Conservation (phyloP, 2,113 vertebrate genomes). For the Ivindomyrus marchei region DNA sequence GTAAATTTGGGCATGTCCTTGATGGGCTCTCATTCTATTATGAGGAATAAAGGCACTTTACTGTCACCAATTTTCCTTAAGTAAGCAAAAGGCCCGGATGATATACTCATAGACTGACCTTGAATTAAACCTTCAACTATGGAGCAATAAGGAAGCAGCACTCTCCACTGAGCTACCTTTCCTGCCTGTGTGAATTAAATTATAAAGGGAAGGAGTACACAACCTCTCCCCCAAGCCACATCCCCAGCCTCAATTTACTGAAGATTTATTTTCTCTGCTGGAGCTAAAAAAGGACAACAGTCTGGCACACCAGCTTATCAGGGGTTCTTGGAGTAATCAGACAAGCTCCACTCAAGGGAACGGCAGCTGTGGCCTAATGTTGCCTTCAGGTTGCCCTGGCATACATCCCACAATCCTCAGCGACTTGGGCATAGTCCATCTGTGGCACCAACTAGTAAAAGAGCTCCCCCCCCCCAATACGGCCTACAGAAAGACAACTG, state of each 20-base stretch:
- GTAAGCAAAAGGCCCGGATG: not conserved
- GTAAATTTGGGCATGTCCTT: not conserved
- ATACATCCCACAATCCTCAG: not conserved
- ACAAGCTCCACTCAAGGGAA: not conserved
- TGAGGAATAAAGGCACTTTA: not conserved
- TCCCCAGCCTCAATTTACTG: not conserved
- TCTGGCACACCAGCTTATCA: not conserved
- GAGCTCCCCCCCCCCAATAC: not conserved
- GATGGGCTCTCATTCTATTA: not conserved
- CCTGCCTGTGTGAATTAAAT: not conserved
- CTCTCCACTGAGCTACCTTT: not conserved
- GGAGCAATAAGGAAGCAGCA: not conserved
- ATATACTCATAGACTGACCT: not conserved
- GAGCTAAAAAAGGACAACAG: not conserved
- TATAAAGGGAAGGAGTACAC: not conserved
- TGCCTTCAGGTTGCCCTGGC: not conserved
- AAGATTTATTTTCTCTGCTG: not conserved
- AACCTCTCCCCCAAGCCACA: not conserved
- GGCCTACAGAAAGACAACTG: not conserved
- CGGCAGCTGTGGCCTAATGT: not conserved
- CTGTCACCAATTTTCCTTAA: not conserved
- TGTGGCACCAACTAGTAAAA: not conserved
- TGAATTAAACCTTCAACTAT: not conserved
- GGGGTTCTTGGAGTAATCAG: not conserved
- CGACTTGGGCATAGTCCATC: not conserved